A percentile compares a stretch with the other conserved stretches of the same genome.
These are phyloP conservation scores for Helarctos malayanus DNA, from an alignment of 2,797 vertebrate genomes.

Conservation along the genomic window DNA sequence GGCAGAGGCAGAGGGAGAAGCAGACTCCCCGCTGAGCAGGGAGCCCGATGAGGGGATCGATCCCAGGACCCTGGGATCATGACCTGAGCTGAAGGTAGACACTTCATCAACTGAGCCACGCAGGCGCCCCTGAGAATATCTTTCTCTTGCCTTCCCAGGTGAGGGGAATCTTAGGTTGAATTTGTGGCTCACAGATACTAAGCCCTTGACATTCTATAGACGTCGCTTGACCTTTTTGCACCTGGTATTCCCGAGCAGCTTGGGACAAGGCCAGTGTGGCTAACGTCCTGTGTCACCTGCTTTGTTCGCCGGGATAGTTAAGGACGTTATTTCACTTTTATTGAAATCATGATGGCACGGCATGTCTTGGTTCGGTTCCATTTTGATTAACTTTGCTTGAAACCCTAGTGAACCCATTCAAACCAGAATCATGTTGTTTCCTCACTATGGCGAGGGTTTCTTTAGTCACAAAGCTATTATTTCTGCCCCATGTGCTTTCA, in stretches of 20 bases:
- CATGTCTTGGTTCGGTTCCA: rapidly evolving
- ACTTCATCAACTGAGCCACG: no score
- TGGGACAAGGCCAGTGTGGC: rapidly evolving
- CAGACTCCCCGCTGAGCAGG: no score
- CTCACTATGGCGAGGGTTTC: not conserved
- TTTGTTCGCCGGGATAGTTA: no score
- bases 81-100: no score
- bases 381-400: not conserved
- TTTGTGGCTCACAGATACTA: not conserved
- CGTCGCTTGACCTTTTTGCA: not conserved
- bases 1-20: no score
- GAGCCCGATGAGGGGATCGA: no score
- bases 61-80: no score
- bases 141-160: not conserved
- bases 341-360: not conserved
- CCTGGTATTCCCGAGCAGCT: no score
- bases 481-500: not conserved
- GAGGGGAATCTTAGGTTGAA: not conserved
- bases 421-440: no score
- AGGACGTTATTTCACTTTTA: not conserved
- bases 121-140: rapidly evolving
- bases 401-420: not conserved
- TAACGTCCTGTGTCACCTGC: not conserved
- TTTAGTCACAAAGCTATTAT: not conserved
- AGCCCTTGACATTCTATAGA: not conserved